These are phyloP conservation scores for Lampris megalopsis DNA, from an alignment of 2,113 vertebrate genomes.

Conservation along the genomic window DNA sequence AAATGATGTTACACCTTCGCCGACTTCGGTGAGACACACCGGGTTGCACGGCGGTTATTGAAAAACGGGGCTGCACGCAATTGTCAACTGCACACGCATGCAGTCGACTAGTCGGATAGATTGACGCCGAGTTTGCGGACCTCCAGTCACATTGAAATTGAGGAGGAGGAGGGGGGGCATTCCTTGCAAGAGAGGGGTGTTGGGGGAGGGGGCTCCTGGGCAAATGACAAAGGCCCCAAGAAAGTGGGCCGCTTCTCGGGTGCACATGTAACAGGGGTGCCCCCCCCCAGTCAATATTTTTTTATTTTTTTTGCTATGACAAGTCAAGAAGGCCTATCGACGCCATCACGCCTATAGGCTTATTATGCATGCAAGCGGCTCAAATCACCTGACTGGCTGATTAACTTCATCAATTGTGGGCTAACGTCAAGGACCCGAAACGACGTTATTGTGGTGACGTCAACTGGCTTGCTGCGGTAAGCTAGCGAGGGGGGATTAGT, in stretches of 20 bases:
- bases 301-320: background rate
- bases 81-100: conserved; percentile 4
- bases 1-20: too few species aligned
- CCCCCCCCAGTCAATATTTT: background rate
- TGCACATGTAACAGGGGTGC: conserved; percentile 61
- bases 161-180: conserved; percentile 62
- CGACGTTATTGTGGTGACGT: conserved; percentile 35
- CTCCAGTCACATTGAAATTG: conserved; percentile 63
- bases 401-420: conserved; percentile 30
- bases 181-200: conserved; percentile 68
- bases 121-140: conserved; percentile 56
- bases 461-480: conserved; percentile 10
- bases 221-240: conserved; percentile 82
- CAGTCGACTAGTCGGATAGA: background rate
- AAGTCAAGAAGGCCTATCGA: background rate
- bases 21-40: conserved; percentile 16
- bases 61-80: background rate
- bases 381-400: conserved; percentile 8
- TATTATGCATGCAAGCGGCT: conserved; percentile 1
- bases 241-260: conserved; percentile 78
- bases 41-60: background rate
- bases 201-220: conserved; percentile 80
- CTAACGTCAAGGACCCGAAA: background rate
- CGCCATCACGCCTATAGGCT: background rate
- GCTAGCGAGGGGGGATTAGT: conserved; percentile 4